Evolutionary conservation across 2,113 vertebrate genomes (phyloP).

Genomic region (Arizona elegans): DNA sequence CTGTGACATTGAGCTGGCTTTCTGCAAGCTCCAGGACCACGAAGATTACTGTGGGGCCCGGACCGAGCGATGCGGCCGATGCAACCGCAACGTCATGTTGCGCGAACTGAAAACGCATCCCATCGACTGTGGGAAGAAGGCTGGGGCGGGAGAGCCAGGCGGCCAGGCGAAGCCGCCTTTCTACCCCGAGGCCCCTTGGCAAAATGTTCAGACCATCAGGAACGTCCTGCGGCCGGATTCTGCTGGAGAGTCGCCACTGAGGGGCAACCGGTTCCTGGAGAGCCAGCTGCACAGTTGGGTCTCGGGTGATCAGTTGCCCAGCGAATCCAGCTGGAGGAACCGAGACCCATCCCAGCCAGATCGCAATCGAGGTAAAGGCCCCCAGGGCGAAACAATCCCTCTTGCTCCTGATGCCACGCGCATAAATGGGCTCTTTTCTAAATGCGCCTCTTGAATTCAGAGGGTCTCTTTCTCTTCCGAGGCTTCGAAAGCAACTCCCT

Average conservation of each 20-base stretch:
- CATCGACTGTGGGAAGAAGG: constrained; percentile 72
- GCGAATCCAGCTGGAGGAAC: constrained; percentile 56
- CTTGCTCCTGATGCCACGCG: background rate
- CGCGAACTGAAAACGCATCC: constrained; percentile 82
- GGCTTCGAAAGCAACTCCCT: background rate
- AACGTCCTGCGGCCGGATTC: constrained; percentile 64
- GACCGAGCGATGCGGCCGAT: constrained; percentile 83
- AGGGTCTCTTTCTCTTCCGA: accelerated
- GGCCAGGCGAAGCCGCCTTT: constrained; percentile 19
- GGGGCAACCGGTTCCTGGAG: constrained; percentile 49
- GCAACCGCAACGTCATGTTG: constrained; percentile 82
- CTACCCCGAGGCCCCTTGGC: constrained; percentile 55
- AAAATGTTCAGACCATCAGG: constrained; percentile 61
- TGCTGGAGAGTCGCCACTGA: constrained; percentile 2
- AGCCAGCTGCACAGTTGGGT: constrained; percentile 53
- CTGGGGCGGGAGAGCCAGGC: constrained; percentile 61
- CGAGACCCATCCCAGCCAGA: constrained; percentile 56
- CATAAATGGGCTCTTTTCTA: background rate
- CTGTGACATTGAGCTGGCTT: constrained; percentile 86
- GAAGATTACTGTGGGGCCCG: constrained; percentile 90
- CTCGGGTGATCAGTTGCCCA: constrained; percentile 15
- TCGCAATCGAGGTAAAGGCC: constrained; percentile 66
- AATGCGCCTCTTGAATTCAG: background rate
- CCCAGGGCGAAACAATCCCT: no score
- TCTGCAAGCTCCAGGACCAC: constrained; percentile 82